Evolutionary conservation across 1,140 invertebrate genomes (phyloP).

Genomic region (Homarus americanus): DNA sequence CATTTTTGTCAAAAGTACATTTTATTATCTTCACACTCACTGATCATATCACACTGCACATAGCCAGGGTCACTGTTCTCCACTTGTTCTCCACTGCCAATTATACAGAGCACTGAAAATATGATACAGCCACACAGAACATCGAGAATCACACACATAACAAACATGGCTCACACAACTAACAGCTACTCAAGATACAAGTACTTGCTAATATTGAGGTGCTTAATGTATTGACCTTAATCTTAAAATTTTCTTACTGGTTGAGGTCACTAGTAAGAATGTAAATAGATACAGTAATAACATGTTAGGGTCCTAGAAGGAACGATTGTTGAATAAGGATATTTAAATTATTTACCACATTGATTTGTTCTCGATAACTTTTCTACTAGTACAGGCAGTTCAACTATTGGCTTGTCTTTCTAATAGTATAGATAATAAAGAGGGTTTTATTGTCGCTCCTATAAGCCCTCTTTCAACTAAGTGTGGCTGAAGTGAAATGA

Average conservation of each 20-base stretch:
- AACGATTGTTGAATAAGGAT: not conserved
- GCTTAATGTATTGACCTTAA: not conserved
- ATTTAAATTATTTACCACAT: no score
- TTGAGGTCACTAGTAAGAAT: not conserved
- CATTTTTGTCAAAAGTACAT: not conserved
- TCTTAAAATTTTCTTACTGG: not conserved
- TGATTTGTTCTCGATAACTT: no score
- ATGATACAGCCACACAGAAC: not conserved
- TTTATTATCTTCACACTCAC: not conserved
- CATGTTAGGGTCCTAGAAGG: not conserved
- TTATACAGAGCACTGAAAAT: not conserved
- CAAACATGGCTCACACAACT: not conserved
- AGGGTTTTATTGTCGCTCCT: no score
- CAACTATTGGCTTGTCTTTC: no score
- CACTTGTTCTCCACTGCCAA: slow-evolving; percentile 3
- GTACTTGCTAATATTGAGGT: not conserved
- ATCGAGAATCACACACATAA: not conserved
- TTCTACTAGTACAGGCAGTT: no score
- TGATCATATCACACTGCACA: not conserved
- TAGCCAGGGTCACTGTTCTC: not conserved
- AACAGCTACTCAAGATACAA: not conserved
- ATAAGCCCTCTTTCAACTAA: no score
- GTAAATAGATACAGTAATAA: not conserved
- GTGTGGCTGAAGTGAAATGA: no score
- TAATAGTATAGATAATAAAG: no score